Evolutionary conservation across 2,888 invertebrate species (phyloP), one percentile per base, ranked within the genome.

Genomic region (Ophion obscuratus): DNA sequence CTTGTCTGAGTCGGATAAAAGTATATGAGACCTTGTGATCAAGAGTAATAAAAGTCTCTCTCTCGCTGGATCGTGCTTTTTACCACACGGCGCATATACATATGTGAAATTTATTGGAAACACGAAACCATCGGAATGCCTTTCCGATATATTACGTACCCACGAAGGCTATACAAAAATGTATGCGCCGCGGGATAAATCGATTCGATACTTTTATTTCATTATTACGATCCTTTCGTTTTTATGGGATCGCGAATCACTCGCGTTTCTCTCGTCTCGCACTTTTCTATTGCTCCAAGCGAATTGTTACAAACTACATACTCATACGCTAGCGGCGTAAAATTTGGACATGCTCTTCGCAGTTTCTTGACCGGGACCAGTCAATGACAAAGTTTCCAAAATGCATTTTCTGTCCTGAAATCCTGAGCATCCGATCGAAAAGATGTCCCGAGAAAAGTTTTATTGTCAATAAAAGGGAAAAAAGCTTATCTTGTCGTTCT

Each of bases 111-210:
- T 80, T 53, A 71, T 24, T 67, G 71, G 24, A 75, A 59, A 75
- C 84, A 81, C 75, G 59, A 31, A 73, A 59, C 9, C 17, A n/a
- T 81, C 68, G 31, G 62, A 62, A 81, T 76, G 80, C 75, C 87
- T 80, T 77, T 84, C 80, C 81, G 74, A 85, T 85, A 81, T 81
- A 61, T 24, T 61, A 61, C 64, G 78, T 80, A 76, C 76, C 73
- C 70, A 24, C 74, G 75, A 79, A 40, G 66, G 76, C 74, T 67
- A 53, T 74, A 27, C 64, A 64, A 75, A 81, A 73, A 64, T 53
- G 68, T 79, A 70, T 75, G 68, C 75, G 20, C 74, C 17, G 61
- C 67, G 24, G 44, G 36, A 70, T 66, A 24, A 77, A 59, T 36
- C 62, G 47, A 61, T 67, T 59, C 81, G 40, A 76, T 68, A 44